These are phyloP conservation scores for Dicrurus megarhynchus DNA, from an alignment of 2,113 vertebrate species.

Conservation along the genomic window DNA sequence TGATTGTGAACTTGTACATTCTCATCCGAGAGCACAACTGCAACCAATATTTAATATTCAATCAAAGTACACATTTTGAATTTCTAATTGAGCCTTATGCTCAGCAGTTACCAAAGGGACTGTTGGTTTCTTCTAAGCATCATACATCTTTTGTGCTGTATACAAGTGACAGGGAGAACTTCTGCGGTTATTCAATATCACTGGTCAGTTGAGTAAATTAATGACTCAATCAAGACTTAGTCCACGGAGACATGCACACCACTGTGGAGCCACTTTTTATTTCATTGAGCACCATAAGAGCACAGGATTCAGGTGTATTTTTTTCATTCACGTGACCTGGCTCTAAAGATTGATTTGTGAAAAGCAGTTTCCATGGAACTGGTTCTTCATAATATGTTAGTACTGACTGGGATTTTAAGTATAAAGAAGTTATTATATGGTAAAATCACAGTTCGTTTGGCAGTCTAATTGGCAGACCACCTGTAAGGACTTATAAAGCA, in stretches of 20 bases:
- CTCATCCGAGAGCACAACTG: background rate
- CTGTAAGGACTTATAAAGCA: background rate
- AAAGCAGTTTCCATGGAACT: background rate
- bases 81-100: background rate
- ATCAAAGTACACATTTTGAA: background rate
- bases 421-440: background rate
- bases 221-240: background rate
- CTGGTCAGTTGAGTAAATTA: background rate
- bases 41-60: background rate
- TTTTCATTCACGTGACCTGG: background rate
- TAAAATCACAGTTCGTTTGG: background rate
- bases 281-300: background rate
- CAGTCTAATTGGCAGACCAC: background rate
- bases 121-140: background rate
- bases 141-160: background rate
- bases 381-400: background rate
- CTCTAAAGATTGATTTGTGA: background rate
- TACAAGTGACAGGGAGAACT: background rate
- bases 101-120: background rate
- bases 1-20: background rate
- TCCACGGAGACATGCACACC: fast-evolving
- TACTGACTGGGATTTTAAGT: background rate
- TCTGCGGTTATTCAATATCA: background rate
- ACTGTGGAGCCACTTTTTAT: background rate
- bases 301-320: background rate